Conservation (phyloP, 2,113 vertebrate species). For the Embiotoca jacksoni region DNA sequence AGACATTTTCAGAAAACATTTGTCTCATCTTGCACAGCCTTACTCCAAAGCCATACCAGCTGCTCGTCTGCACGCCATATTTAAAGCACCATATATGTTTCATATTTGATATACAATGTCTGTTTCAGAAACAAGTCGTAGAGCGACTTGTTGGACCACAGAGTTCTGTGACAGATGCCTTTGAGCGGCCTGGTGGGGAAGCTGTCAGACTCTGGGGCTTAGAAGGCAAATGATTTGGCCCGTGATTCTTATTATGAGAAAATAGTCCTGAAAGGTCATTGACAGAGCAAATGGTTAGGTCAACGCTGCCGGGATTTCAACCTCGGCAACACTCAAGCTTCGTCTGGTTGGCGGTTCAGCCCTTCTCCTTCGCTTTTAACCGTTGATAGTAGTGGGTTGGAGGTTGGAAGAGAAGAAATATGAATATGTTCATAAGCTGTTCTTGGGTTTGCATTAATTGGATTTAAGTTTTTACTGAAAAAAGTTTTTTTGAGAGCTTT, state of each 20-base stretch:
- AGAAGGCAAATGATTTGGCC: constrained; percentile 19
- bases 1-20: too few species aligned
- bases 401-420: too few species aligned
- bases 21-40: too few species aligned
- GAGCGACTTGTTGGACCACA: constrained; percentile 5
- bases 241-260: constrained; percentile 32
- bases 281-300: not conserved
- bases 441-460: too few species aligned
- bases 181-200: constrained; percentile 33
- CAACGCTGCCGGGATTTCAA: constrained; percentile 39
- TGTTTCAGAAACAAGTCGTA: constrained; percentile 1
- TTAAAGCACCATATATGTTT: not conserved
- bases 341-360: not conserved
- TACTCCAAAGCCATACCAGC: too few species aligned
- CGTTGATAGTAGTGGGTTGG: too few species aligned
- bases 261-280: constrained; percentile 24
- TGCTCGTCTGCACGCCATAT: not conserved
- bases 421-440: too few species aligned
- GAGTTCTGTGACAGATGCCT: constrained; percentile 27
- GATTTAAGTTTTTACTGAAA: too few species aligned
- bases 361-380: not conserved
- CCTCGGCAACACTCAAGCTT: not conserved
- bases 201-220: constrained; percentile 39
- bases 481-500: too few species aligned
- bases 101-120: not conserved